phyloP scores from a whole-genome alignment of 2,797 vertebrate genomes.

The Gymnothorax javanicus region DNA sequence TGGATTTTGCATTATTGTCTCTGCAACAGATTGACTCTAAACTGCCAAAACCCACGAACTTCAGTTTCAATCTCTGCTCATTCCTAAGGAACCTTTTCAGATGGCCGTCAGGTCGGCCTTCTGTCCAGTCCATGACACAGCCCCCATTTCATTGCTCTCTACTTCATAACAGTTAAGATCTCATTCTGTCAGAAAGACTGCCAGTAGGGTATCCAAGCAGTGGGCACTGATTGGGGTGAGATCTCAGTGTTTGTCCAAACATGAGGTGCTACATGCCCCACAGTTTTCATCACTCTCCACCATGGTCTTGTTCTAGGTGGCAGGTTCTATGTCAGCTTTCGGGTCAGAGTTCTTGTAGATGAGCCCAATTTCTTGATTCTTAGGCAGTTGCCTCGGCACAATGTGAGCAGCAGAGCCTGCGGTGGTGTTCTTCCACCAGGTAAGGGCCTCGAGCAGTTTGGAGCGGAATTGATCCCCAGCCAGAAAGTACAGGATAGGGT shows the following conservation, averaged over 20 bases:
- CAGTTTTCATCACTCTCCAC: not conserved
- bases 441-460: slow-evolving; percentile 64
- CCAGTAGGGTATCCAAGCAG: not conserved
- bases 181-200: not conserved
- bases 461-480: slow-evolving; percentile 84
- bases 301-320: slow-evolving; percentile 36
- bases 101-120: not conserved
- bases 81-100: not conserved
- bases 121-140: not conserved
- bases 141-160: not conserved
- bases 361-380: slow-evolving; percentile 52
- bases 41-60: not conserved
- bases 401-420: slow-evolving; percentile 36
- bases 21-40: not conserved
- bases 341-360: slow-evolving; percentile 47
- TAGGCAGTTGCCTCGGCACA: slow-evolving; percentile 32
- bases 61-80: not conserved
- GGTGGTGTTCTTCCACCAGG: slow-evolving; percentile 26
- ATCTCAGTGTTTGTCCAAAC: not conserved
- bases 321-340: slow-evolving; percentile 37
- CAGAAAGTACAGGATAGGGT: slow-evolving; percentile 91
- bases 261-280: not conserved
- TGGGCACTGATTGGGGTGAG: not conserved
- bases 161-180: not conserved
- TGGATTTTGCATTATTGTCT: not conserved